Percentiles rank a stretch among this genome's conserved stretches.
Evolutionary conservation across 2,888 invertebrate genomes (phyloP).

Genomic region (Conomelus anceps): DNA sequence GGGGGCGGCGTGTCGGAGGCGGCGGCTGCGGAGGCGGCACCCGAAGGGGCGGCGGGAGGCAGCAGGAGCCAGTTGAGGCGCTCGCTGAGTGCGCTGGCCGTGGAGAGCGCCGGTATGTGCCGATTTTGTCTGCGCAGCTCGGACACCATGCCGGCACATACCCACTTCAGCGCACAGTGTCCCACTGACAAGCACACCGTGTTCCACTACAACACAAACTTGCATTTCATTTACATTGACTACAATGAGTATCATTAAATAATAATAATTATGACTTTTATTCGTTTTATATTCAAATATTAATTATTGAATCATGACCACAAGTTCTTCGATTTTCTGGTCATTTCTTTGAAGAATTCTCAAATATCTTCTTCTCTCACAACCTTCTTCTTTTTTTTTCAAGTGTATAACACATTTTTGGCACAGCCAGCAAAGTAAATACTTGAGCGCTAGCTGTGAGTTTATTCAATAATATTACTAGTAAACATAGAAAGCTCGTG

Average conservation of each 20-base stretch:
- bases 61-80: conserved; percentile 69
- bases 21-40: conserved; percentile 39
- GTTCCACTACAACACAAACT: conserved; percentile 66
- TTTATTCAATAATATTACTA: too few species aligned
- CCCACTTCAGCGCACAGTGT: conserved; percentile 69
- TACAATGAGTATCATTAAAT: neutral
- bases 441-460: too few species aligned
- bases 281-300: too few species aligned
- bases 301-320: too few species aligned
- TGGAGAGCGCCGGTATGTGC: conserved; percentile 77
- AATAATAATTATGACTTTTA: too few species aligned
- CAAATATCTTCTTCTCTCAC: too few species aligned
- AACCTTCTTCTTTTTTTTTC: too few species aligned
- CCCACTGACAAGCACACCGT: conserved; percentile 78
- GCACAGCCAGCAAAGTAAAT: too few species aligned
- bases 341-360: too few species aligned
- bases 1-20: conserved; percentile 44
- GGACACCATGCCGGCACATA: conserved; percentile 70
- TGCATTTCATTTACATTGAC: conserved; percentile 10
- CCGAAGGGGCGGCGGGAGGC: conserved; percentile 46
- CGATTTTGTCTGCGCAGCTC: conserved; percentile 76
- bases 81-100: conserved; percentile 84
- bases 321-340: too few species aligned
- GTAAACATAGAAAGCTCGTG: too few species aligned
- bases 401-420: too few species aligned